Evolutionary conservation across 2,888 invertebrate genomes (phyloP), one percentile per base, ranked within the genome.

Genomic region (Creontiades dilutus): DNA sequence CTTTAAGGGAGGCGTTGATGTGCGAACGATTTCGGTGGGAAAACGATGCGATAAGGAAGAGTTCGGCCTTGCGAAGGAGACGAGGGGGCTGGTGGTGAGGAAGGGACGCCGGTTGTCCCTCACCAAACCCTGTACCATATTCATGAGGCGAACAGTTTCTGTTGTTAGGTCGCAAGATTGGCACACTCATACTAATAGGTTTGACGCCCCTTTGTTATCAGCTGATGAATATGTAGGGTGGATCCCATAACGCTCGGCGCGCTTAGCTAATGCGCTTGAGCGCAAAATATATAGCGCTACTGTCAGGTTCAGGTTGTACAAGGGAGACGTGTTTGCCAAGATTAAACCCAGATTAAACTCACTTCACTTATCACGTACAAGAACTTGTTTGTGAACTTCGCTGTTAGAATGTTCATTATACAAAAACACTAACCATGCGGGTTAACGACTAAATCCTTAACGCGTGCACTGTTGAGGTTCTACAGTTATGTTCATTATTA

Each of bases 161-260:
- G 86, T 86, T 75, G 86, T 86, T 86, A 68, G 75, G 76, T 47
- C 86, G 12, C 86, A 86, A 86, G 86, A 86, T 86, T 86, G 86
- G 86, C 86, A 86, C 86, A 86, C 86, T 86, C 68, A 86, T 86
- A 86, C 86, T 86, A 86, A 86, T 86, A 76, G 86, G 76, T 55
- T 19, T 28, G 61, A 85, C 68, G 37, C 86, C 86, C 76, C 68
- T 86, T 86, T 86, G 86, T 86, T 86, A 86, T 86, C 86, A 75
- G 86, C 75, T 86, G 86, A 86, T 86, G 86, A 86, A 86, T 86
- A 86, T 86, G 61, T 68, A 86, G 47, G 86, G 85, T 27, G n/a
- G 85, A 85, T 52, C 57, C 37, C 55, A 61, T 37, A 19, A 55
- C 82, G 82, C 55, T 48, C 55, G 19, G 61, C 85, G 85, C 85